Percentiles rank a stretch among this genome's conserved stretches.
These are phyloP conservation scores for human (Homo sapiens) DNA, from an alignment of 2,113 vertebrate species.

Conservation along the genomic window DNA sequence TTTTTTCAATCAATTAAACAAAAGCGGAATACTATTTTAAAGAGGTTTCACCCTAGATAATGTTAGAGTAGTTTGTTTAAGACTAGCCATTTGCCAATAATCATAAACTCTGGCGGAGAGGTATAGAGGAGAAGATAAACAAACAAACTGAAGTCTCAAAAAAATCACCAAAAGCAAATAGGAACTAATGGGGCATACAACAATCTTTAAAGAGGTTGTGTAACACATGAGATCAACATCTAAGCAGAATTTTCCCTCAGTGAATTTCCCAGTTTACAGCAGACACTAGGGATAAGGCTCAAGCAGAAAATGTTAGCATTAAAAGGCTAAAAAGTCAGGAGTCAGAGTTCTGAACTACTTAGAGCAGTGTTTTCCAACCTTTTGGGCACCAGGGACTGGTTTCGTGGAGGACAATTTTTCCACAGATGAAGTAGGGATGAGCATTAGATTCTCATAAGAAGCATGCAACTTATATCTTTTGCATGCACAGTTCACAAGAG, in stretches of 20 bases:
- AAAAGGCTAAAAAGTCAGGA: not conserved
- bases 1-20: not conserved
- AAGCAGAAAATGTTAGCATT: not conserved
- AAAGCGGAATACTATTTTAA: not conserved
- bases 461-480: too few species aligned
- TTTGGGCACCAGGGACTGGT: too few species aligned
- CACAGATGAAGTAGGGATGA: too few species aligned
- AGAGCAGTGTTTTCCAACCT: too few species aligned
- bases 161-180: not conserved
- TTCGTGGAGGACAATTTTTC: too few species aligned
- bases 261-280: not conserved
- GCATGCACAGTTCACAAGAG: too few species aligned
- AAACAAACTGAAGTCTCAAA: not conserved
- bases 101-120: not conserved
- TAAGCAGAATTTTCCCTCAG: not conserved
- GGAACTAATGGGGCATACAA: not conserved
- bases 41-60: not conserved
- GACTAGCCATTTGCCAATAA: not conserved
- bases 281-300: not conserved
- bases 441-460: too few species aligned
- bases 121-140: not conserved
- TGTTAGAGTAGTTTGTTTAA: not conserved
- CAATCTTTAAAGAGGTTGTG: not conserved
- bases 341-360: not conserved
- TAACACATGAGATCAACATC: not conserved